Percentiles rank a stretch among this genome's conserved stretches.
These are phyloP conservation scores for Dissostichus mawsoni DNA, from an alignment of 2,113 vertebrate species.

Conservation along the genomic window DNA sequence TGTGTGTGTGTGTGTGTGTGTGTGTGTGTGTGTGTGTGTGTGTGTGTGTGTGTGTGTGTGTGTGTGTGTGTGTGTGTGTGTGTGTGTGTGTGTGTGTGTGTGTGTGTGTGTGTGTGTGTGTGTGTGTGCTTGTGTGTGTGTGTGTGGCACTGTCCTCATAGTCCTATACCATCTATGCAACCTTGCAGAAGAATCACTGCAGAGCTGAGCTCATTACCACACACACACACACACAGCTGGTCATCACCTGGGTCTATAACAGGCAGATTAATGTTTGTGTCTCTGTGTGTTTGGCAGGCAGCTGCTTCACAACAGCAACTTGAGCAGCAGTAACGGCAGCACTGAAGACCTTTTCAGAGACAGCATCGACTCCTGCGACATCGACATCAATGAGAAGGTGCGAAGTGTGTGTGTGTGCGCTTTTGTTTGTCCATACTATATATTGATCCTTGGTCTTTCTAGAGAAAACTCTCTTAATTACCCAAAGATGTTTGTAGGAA, in stretches of 20 bases:
- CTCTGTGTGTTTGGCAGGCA: constrained; percentile 85
- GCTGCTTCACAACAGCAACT: constrained; percentile 95
- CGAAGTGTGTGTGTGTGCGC: constrained; percentile 10
- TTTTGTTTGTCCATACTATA: not conserved
- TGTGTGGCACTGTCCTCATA: constrained; percentile 11
- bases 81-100: not conserved
- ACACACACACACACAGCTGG: constrained; percentile 1
- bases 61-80: not conserved
- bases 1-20: not conserved
- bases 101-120: not conserved
- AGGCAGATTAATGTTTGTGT: constrained; percentile 8
- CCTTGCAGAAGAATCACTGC: constrained; percentile 12
- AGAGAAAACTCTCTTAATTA: not conserved
- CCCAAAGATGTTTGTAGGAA: not conserved
- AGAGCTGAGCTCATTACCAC: constrained; percentile 15
- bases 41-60: not conserved
- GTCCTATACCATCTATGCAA: constrained; percentile 7
- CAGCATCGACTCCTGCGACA: constrained; percentile 96
- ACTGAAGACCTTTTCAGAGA: constrained; percentile 97
- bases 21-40: not conserved
- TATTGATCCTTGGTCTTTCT: not conserved
- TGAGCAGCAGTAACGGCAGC: constrained; percentile 97
- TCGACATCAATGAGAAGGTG: constrained; percentile 97
- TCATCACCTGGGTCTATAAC: constrained; percentile 19
- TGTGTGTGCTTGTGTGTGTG: not conserved